A percentile compares a stretch with the other conserved stretches of the same genome.
Conservation (phyloP, 2,797 vertebrate genomes). For the Hydrophis major region DNA sequence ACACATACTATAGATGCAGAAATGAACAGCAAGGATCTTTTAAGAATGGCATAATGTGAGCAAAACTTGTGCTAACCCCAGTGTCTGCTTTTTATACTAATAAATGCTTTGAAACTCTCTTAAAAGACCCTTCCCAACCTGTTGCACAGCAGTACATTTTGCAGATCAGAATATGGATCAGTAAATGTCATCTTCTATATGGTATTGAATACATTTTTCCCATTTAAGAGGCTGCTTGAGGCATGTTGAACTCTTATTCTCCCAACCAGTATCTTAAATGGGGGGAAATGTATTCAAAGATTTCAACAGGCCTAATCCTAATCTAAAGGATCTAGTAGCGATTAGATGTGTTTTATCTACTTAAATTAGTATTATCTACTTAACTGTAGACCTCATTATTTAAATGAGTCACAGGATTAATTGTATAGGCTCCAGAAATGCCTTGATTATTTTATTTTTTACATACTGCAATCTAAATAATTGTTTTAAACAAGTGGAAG, state of each 20-base stretch:
- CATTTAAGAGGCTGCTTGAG: neutral
- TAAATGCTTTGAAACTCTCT: neutral
- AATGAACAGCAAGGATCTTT: neutral
- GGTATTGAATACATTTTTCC: neutral
- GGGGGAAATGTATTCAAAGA: neutral
- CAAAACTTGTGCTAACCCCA: neutral
- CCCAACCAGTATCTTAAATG: no score
- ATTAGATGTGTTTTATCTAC: neutral
- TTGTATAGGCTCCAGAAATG: neutral
- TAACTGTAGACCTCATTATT: neutral
- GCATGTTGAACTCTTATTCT: no score
- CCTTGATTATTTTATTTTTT: neutral
- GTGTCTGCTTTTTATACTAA: neutral
- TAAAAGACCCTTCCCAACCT: neutral
- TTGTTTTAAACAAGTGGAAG: neutral
- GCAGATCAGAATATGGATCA: neutral
- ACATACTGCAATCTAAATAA: neutral
- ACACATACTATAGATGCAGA: neutral
- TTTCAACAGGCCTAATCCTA: neutral
- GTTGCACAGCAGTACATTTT: neutral
- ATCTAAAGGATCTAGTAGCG: neutral
- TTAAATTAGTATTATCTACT: neutral
- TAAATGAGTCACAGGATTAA: neutral
- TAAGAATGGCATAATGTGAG: neutral
- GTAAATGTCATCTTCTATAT: neutral